phyloP scores from a whole-genome alignment of 2,797 vertebrate species.

The Microctenopoma lineatum region DNA sequence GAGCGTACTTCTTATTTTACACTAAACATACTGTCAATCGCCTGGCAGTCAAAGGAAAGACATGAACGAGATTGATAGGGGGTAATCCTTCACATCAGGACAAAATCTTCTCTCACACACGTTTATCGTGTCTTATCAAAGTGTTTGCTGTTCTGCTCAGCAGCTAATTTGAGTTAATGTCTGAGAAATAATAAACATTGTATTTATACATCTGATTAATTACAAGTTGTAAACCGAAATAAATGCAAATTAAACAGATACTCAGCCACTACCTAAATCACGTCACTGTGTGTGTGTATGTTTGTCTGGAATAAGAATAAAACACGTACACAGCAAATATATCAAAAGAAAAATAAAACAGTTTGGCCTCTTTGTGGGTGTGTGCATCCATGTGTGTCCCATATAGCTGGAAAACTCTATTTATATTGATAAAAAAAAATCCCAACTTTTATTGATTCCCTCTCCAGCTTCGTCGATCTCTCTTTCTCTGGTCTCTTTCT shows the following conservation, averaged over 20 bases:
- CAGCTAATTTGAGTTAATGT: not conserved
- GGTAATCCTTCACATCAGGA: slow-evolving; percentile 3
- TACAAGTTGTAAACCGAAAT: not conserved
- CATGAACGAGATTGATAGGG: not conserved
- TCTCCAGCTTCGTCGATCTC: too few relatives aligned
- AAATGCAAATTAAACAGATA: not conserved
- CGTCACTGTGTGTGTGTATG: too few relatives aligned
- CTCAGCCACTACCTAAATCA: not conserved
- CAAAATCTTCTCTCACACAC: not conserved
- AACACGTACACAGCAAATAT: not conserved
- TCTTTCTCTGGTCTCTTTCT: not conserved
- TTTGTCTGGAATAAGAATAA: not conserved
- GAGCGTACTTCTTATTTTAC: slow-evolving; percentile 17
- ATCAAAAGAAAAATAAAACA: too few relatives aligned
- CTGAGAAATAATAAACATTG: not conserved
- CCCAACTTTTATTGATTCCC: slow-evolving; percentile 23
- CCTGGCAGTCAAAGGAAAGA: slow-evolving; percentile 7
- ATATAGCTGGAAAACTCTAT: slow-evolving; percentile 14
- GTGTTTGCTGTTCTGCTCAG: not conserved
- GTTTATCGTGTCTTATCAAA: not conserved
- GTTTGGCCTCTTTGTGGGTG: slow-evolving; percentile 1
- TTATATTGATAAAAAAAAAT: slow-evolving; percentile 3
- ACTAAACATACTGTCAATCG: slow-evolving; percentile 11
- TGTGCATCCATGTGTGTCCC: slow-evolving; percentile 10
- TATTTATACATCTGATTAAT: not conserved